A percentile compares a stretch with the other conserved stretches of the same genome.
phyloP scores from a whole-genome alignment of 2,797 vertebrate genomes.

The Tangara arthus region DNA sequence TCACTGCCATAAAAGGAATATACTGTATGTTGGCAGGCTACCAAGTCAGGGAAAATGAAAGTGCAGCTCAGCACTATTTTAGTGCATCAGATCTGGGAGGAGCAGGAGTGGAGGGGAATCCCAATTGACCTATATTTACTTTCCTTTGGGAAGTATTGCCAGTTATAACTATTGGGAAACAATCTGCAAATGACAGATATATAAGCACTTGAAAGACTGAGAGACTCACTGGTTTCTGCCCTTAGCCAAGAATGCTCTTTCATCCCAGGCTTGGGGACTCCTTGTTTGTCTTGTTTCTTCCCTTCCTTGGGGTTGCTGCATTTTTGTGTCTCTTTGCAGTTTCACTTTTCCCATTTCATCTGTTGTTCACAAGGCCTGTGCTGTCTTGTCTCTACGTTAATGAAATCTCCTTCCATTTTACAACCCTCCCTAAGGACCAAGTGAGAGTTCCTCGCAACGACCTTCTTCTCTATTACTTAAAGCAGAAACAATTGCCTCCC shows the following conservation, averaged over 20 bases:
- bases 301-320: neutral
- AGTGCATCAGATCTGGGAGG: neutral
- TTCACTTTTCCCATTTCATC: neutral
- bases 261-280: neutral
- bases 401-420: neutral
- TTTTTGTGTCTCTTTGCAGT: neutral
- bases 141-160: neutral
- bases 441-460: neutral
- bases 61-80: neutral
- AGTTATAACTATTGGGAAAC: neutral
- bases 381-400: neutral
- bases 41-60: slow-evolving; percentile 7
- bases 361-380: neutral
- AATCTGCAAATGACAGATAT: neutral
- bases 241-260: neutral
- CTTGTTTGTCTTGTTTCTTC: neutral
- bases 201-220: neutral
- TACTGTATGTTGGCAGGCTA: neutral
- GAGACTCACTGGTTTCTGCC: neutral
- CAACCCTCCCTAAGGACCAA: neutral
- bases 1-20: slow-evolving; percentile 41
- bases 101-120: neutral
- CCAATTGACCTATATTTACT: neutral
- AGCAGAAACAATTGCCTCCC: neutral
- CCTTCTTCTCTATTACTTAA: neutral